Evolutionary conservation across 1,140 invertebrate species (phyloP).

Genomic region (Bombus vancouverensis): DNA sequence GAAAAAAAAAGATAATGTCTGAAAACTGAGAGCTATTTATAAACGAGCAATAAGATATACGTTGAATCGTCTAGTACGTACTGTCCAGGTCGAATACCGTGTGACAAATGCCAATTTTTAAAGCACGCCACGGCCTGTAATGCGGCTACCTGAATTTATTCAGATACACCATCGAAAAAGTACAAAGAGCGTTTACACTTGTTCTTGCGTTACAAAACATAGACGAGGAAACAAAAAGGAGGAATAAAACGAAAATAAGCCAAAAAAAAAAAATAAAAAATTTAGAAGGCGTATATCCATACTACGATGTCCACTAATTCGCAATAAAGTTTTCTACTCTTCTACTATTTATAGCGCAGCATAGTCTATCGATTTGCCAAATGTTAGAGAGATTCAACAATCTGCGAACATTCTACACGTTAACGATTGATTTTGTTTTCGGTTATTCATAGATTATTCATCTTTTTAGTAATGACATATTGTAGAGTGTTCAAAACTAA

Average conservation of each 20-base stretch:
- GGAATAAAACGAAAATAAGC: not conserved
- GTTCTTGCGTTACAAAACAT: conserved; percentile 42
- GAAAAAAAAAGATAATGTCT: not conserved
- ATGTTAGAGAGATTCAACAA: not conserved
- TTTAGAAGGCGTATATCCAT: conserved; percentile 20
- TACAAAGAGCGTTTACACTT: conserved; percentile 65
- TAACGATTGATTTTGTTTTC: not conserved
- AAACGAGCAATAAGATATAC: conserved; percentile 59
- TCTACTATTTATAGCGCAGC: conserved; percentile 60
- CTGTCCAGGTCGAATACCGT: conserved; percentile 23
- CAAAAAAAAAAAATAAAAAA: not conserved
- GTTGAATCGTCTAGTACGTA: conserved; percentile 18
- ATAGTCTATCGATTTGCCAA: conserved; percentile 32
- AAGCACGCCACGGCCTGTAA: conserved; percentile 17
- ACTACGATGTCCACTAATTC: conserved; percentile 10
- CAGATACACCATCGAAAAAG: conserved; percentile 63
- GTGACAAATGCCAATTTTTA: conserved; percentile 32
- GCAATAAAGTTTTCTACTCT: conserved; percentile 63
- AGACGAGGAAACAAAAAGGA: not conserved
- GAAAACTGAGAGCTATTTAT: conserved; percentile 33
- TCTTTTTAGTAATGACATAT: not conserved
- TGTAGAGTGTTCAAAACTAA: not conserved
- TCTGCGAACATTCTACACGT: not conserved
- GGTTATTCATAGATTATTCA: not conserved
- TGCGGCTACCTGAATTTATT: conserved; percentile 29